These are phyloP conservation scores for Stictonetta naevosa DNA, from an alignment of 2,113 vertebrate genomes.

Conservation along the genomic window DNA sequence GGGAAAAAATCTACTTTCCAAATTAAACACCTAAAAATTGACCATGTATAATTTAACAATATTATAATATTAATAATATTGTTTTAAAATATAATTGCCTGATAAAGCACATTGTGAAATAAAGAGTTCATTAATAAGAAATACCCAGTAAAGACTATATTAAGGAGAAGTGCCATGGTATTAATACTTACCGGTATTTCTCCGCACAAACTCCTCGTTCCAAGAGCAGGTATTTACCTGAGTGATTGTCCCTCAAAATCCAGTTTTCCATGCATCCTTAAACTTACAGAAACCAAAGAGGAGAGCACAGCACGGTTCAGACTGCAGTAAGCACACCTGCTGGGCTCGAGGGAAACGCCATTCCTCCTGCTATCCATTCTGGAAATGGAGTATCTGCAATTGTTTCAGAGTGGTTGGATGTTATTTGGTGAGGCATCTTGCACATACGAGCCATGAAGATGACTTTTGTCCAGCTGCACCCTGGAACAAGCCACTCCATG, in stretches of 20 bases:
- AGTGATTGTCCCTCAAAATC: not conserved
- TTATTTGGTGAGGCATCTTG: not conserved
- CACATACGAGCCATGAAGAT: not conserved
- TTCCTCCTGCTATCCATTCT: not conserved
- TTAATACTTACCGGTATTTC: not conserved
- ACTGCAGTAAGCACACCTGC: not conserved
- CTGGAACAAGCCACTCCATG: not conserved
- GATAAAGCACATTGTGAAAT: not conserved
- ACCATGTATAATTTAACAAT: not conserved
- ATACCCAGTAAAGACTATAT: not conserved
- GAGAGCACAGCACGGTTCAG: not conserved
- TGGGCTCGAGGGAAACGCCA: not conserved
- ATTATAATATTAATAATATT: too few relatives aligned
- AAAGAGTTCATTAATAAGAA: not conserved
- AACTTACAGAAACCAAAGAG: not conserved
- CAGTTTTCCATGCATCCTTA: not conserved
- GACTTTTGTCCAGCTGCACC: not conserved
- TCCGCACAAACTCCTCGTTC: not conserved
- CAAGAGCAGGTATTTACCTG: fast-evolving
- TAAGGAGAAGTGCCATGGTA: fast-evolving
- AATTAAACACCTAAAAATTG: not conserved
- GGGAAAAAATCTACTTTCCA: not conserved
- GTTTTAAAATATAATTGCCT: not conserved
- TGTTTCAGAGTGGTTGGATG: not conserved
- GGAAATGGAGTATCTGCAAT: not conserved